phyloP scores from a whole-genome alignment of 2,797 vertebrate species.

The Falco columbarius region DNA sequence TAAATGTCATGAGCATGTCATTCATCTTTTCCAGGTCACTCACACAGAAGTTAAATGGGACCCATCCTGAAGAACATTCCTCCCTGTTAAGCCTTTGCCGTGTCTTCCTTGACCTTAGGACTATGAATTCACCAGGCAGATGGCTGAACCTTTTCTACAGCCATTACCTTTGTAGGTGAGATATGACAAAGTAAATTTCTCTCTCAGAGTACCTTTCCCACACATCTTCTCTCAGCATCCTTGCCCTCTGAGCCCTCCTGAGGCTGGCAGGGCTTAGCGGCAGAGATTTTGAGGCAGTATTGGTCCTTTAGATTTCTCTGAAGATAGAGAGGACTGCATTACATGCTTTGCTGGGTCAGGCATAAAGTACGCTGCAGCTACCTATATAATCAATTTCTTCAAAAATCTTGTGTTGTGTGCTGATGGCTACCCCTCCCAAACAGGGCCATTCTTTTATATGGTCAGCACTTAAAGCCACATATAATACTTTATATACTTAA shows the following conservation, averaged over 20 bases:
- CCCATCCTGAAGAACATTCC: not conserved
- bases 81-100: not conserved
- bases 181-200: not conserved
- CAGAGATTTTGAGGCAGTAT: not conserved
- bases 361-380: not conserved
- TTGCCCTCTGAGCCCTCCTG: not conserved
- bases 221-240: not conserved
- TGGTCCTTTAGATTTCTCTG: not conserved
- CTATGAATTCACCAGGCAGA: not conserved
- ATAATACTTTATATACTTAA: not conserved
- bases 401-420: not conserved
- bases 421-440: not conserved
- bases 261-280: not conserved
- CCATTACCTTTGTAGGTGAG: not conserved
- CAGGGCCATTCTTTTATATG: not conserved
- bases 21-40: not conserved
- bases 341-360: accelerated
- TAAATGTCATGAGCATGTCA: not conserved
- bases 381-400: not conserved
- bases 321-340: not conserved
- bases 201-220: not conserved
- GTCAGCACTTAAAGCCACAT: not conserved
- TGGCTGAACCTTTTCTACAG: not conserved
- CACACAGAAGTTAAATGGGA: not conserved
- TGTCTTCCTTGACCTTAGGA: not conserved